A percentile compares a stretch with the other conserved stretches of the same genome.
Conservation (phyloP, 2,888 invertebrate genomes). For the Cylindroiulus punctatus region DNA sequence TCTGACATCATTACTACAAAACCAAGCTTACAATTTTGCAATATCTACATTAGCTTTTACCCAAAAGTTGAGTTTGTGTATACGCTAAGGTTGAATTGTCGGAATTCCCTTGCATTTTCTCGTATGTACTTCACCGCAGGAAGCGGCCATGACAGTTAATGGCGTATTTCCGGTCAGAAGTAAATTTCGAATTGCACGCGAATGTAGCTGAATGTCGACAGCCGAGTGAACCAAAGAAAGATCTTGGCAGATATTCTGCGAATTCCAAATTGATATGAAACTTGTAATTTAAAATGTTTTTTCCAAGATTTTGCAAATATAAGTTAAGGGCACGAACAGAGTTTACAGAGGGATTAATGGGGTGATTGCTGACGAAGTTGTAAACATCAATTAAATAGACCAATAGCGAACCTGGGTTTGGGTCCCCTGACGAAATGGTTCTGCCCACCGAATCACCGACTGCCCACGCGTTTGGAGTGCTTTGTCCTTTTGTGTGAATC, state of each 20-base stretch:
- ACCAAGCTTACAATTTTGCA: neutral
- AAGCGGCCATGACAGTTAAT: neutral
- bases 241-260: too few species aligned
- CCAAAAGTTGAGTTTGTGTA: too few species aligned
- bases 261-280: too few species aligned
- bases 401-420: neutral
- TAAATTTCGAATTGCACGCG: neutral
- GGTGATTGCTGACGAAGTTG: neutral
- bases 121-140: neutral
- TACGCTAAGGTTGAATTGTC: neutral
- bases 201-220: neutral
- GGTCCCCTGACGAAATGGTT: constrained; percentile 1
- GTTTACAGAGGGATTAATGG: neutral
- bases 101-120: neutral
- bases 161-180: neutral
- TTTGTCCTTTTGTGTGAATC: constrained; percentile 33
- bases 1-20: neutral
- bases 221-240: neutral
- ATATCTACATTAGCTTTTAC: neutral
- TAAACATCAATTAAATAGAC: neutral
- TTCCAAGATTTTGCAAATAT: neutral
- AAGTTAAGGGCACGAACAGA: neutral
- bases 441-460: too few species aligned
- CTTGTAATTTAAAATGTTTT: too few species aligned
- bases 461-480: constrained; percentile 37